A percentile compares a stretch with the other conserved stretches of the same genome.
Evolutionary conservation across 2,797 vertebrate genomes (phyloP).

Genomic region (Pipistrellus nathusii): DNA sequence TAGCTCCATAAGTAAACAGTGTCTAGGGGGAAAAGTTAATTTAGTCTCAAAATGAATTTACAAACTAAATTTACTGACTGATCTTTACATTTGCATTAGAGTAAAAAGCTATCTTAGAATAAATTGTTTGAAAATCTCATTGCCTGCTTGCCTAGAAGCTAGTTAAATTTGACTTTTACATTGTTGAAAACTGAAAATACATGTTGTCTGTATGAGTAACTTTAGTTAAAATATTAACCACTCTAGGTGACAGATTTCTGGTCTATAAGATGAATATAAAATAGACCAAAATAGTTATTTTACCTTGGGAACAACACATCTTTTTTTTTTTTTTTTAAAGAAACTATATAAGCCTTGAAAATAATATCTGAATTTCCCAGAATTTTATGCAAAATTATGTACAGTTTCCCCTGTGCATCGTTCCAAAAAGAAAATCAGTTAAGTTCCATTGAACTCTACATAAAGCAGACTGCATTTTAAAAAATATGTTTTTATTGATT

Average conservation of each 20-base stretch:
- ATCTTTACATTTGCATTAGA: conserved; percentile 19
- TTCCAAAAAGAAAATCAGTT: neutral
- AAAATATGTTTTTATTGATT: no score
- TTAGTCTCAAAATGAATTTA: conserved; percentile 38
- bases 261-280: neutral
- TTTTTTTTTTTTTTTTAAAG: neutral
- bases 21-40: conserved; percentile 22
- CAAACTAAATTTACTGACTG: conserved; percentile 53
- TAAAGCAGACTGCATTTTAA: neutral
- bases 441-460: neutral
- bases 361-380: neutral
- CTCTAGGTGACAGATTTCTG: neutral
- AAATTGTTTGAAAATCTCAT: conserved; percentile 20
- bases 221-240: conserved; percentile 35
- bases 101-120: neutral
- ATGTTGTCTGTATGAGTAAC: neutral
- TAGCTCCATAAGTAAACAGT: conserved; percentile 45
- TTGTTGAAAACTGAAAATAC: neutral
- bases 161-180: conserved; percentile 27
- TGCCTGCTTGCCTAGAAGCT: neutral
- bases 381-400: neutral
- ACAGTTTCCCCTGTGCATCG: neutral
- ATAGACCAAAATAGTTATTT: neutral
- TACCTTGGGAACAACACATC: neutral
- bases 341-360: neutral